These are phyloP conservation scores for Macroglossus sobrinus DNA, from an alignment of 2,113 vertebrate genomes.

Conservation along the genomic window DNA sequence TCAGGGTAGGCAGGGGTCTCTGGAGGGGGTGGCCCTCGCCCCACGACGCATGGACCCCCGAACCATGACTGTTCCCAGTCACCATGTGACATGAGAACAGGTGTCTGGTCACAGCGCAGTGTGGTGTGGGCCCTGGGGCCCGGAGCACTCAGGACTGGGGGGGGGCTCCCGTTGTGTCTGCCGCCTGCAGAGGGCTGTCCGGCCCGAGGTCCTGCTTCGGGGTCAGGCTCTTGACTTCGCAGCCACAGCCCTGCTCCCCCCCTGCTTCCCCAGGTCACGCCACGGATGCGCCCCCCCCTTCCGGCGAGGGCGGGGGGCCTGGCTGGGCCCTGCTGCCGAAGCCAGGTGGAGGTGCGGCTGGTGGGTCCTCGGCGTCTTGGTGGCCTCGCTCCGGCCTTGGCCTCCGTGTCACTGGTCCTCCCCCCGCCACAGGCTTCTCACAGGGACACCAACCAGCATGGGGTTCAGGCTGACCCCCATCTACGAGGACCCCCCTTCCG, in stretches of 20 bases:
- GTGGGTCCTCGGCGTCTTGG: neutral
- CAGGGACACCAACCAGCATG: neutral
- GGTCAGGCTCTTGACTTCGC: neutral
- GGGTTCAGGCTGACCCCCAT: neutral
- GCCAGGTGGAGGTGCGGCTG: neutral
- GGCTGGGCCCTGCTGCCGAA: neutral
- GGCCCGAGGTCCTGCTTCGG: too few species aligned
- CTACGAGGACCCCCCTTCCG: neutral
- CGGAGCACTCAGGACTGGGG: rapidly evolving
- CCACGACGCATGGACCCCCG: neutral
- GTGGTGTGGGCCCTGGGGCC: neutral
- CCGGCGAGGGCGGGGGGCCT: neutral
- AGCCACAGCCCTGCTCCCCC: neutral
- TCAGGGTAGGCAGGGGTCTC: too few species aligned
- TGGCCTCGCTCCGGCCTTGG: too few species aligned
- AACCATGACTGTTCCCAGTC: neutral
- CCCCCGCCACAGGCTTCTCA: neutral
- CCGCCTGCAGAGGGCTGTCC: neutral
- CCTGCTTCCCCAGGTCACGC: rapidly evolving
- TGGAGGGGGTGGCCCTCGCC: neutral
- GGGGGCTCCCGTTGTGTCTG: neutral
- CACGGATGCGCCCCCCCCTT: rapidly evolving
- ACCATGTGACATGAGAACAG: too few species aligned
- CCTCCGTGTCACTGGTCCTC: too few species aligned
- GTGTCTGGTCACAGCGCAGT: too few species aligned